Base-by-base conservation (phyloP, 2,797 vertebrate genomes). In the Champsocephalus esox region DNA sequence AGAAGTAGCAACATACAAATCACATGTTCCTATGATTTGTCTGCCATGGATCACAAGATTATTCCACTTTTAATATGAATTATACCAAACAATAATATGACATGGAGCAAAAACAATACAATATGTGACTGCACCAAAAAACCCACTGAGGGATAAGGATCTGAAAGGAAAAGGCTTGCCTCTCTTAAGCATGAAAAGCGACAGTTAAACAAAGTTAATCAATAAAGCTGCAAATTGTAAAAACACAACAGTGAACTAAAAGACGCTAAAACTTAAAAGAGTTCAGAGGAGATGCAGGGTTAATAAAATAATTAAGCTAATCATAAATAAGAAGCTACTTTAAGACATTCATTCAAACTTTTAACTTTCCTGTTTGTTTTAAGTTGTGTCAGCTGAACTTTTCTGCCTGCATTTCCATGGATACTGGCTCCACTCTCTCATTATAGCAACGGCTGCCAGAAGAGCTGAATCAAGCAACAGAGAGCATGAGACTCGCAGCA, bases 371-470 rank as follows among this genome's bases (percentile, higher is more conserved):
- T 70, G 21, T 82, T 66, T 63, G 61, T 68, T 77, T 60, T 14
- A 70, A 75, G 57, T 82, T 79, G 64, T 60, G 66, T 43, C 41
- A 71, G 74, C 13, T 79, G 52, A 88, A 87, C 66, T 75, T 88
- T 84, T 85, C 64, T 19, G 4, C 74, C 66, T 66, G 66, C 70
- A 89, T 93, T 93, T 87, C 91, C 86, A 91, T 92, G 92, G 91
- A 89, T 90, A 92, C 88, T 17, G 43, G 64, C 79, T 84, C 85
- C 51, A 56, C 73, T 87, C 74, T 83, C 76, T 87, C 66, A 65
- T 85, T 81, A 87, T 83, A 79, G 85, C 84, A 77, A 81, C 79
- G 64, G 81, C 85, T 83, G 86, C 81, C 75, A 73, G 78, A 82
- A 82, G 72, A 70, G 80, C 87, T 77, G 78, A 89, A 74, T 84